These are phyloP conservation scores for Rhea americana DNA, from an alignment of 2,113 vertebrate genomes.

Conservation along the genomic window DNA sequence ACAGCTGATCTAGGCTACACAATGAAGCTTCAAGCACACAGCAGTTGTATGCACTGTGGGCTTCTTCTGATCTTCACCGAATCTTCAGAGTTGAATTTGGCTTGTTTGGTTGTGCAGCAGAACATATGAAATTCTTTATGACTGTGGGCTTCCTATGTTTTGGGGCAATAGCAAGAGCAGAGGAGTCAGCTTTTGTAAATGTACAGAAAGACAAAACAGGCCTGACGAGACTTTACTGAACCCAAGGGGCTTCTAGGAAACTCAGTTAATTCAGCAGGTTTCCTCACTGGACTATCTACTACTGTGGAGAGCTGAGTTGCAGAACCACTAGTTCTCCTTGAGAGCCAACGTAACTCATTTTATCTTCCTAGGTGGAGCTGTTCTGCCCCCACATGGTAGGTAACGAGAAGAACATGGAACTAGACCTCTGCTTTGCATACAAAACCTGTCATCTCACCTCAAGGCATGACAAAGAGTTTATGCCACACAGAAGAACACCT, in stretches of 20 bases:
- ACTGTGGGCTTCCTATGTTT: not conserved
- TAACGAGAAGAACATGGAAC: conserved; percentile 28
- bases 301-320: not conserved
- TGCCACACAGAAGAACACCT: not conserved
- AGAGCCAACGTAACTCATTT: not conserved
- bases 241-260: not conserved
- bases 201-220: not conserved
- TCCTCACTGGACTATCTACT: not conserved
- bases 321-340: not conserved
- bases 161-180: not conserved
- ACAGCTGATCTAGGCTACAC: not conserved
- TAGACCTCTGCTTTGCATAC: not conserved
- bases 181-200: not conserved
- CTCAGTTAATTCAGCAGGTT: not conserved
- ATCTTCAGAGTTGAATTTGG: not conserved
- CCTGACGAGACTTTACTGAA: not conserved
- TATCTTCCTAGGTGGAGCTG: conserved; percentile 36
- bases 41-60: not conserved
- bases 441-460: not conserved
- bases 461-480: not conserved
- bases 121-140: not conserved
- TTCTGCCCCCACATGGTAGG: conserved; percentile 64
- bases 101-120: not conserved
- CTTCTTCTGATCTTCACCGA: not conserved
- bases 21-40: not conserved